Base-by-base conservation (phyloP, 2,797 vertebrate genomes). In the Lepus townsendii region DNA sequence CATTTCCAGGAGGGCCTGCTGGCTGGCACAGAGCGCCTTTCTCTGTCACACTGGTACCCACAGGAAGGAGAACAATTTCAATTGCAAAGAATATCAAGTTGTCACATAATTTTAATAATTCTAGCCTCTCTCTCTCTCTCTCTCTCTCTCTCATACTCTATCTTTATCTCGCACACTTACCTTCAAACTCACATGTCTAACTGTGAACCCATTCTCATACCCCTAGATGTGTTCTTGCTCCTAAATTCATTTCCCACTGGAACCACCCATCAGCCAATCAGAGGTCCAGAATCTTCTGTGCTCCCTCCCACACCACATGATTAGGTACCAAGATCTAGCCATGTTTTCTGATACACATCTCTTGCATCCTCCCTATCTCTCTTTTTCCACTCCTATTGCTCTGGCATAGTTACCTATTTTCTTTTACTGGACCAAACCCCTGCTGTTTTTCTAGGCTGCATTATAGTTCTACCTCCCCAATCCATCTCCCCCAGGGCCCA, bases 1-100 rank as follows among this genome's bases (percentile, higher is more conserved):
- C 68, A 83, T 90, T 72, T 47, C 92, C 76, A 83, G 87, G 42
- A 95, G 42, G 80, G n/a, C 47, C 87, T 83, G 76, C 76, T 57
- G 78, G 52, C 77, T 95, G 95, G 65, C 65, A 87, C 79, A 66
- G 14, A 69, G 19, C 66, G 52, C 47, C 27, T 27, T 75, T 84
- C 52, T 95, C 50, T 88, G 54, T 68, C 73, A 63, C 89, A 42
- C 0, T 32, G 47, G 35, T 35, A 47, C 42, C 47, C 94, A 66
- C 10, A 35, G 66, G 57, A 72, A 86, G 76, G 68, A 84, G 73
- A 84, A 60, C 69, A 47, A 65, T 84, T 96, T 77, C n/a, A 60
- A 3, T 75, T 52, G 86, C 57, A 95, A 65, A 95, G 78, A 76
- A 26, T 5, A 20, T 2, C 1, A 5, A 20, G 11, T n/a, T 83